Conservation (phyloP, 2,113 vertebrate species). For the Lathamus discolor region DNA sequence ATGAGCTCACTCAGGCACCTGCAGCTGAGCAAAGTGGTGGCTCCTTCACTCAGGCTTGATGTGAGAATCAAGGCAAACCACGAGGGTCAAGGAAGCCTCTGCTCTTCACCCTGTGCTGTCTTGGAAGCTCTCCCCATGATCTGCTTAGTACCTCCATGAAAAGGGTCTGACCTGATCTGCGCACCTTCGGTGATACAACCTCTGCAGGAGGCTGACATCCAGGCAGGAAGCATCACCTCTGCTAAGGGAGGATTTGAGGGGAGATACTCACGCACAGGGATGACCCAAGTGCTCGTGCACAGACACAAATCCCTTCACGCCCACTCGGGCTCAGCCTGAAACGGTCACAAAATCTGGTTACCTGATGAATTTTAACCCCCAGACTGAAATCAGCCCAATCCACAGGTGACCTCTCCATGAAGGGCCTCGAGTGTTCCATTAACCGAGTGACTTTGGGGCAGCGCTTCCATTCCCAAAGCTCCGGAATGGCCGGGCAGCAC, state of each 20-base stretch:
- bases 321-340: slow-evolving; percentile 1
- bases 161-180: background rate
- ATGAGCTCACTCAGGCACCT: background rate
- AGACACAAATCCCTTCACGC: slow-evolving; percentile 27
- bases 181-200: accelerated
- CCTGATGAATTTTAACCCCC: background rate
- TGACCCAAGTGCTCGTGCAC: background rate
- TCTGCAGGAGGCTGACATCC: background rate
- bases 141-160: background rate
- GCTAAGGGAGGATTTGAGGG: too few species aligned
- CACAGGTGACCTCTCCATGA: background rate
- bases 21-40: background rate
- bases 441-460: background rate
- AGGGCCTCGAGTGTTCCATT: accelerated
- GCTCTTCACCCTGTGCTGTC: background rate
- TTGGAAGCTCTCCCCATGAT: background rate
- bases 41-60: background rate
- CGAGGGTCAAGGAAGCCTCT: background rate
- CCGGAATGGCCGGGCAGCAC: accelerated
- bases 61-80: background rate
- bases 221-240: background rate
- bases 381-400: background rate
- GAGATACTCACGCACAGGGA: background rate
- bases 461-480: background rate
- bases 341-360: background rate